phyloP scores from a whole-genome alignment of 2,797 vertebrate species.

The Silurus lanzhouensis region DNA sequence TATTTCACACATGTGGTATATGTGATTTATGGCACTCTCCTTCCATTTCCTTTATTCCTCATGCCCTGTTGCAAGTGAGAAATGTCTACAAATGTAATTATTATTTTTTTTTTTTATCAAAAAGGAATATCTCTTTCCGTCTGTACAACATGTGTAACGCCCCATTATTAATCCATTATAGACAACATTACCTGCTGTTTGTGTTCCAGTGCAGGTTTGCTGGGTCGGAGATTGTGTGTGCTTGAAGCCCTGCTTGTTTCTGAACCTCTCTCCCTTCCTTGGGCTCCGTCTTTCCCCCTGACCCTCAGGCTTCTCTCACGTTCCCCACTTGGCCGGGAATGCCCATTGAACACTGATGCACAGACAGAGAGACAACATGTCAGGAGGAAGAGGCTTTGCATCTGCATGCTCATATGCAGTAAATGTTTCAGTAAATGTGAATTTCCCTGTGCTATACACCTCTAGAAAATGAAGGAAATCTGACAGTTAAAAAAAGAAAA shows the following conservation, averaged over 20 bases:
- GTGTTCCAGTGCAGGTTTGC: conserved; percentile 89
- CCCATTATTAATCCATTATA: conserved; percentile 30
- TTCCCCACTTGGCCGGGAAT: conserved; percentile 84
- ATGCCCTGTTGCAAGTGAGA: not conserved
- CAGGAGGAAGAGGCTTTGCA: not conserved
- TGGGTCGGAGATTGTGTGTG: conserved; percentile 80
- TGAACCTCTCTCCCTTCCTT: conserved; percentile 87
- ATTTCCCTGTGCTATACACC: no score
- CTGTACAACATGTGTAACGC: not conserved
- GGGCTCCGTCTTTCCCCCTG: conserved; percentile 84
- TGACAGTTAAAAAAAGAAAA: no score
- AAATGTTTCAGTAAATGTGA: no score
- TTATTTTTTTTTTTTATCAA: no score
- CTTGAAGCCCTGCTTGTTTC: conserved; percentile 79
- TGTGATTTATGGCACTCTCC: not conserved
- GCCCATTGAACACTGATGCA: conserved; percentile 87
- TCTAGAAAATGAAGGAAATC: no score
- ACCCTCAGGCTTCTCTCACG: conserved; percentile 84
- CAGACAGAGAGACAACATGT: conserved; percentile 21
- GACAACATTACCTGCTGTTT: conserved; percentile 86
- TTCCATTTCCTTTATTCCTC: not conserved
- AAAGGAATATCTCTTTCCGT: not conserved
- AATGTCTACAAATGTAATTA: not conserved
- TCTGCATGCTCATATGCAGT: no score
- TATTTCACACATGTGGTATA: not conserved